Conservation (phyloP, 2,797 vertebrate species). For the Enteromius thamalakanensis region DNA sequence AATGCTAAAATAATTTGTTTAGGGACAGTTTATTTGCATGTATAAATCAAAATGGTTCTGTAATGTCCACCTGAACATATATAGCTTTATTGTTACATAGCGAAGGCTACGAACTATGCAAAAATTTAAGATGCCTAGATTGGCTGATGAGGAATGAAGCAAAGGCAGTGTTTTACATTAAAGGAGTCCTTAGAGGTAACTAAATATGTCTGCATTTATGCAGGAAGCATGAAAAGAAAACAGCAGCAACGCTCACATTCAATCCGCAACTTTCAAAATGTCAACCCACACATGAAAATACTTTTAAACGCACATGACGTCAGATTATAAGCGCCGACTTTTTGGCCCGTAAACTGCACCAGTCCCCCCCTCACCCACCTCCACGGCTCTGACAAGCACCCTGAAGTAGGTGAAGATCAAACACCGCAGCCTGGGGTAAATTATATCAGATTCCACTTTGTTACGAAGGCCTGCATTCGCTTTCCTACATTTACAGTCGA, state of each 20-base stretch:
- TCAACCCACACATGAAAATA: conserved; percentile 72
- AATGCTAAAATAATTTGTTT: background rate
- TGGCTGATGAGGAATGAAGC: conserved; percentile 9
- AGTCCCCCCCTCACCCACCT: conserved; percentile 25
- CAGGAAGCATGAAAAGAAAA: conserved; percentile 52
- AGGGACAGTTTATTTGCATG: background rate
- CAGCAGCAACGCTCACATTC: conserved; percentile 40
- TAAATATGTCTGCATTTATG: conserved; percentile 50
- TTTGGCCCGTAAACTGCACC: conserved; percentile 71
- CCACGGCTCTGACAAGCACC: conserved; percentile 60
- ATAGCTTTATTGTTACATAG: background rate
- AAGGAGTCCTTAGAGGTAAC: conserved; percentile 20
- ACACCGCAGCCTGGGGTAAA: conserved; percentile 70
- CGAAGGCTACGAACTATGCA: background rate
- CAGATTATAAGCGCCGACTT: conserved; percentile 72
- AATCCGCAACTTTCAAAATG: conserved; percentile 62
- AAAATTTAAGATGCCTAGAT: background rate
- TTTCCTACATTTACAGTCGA: conserved; percentile 76
- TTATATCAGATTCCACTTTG: conserved; percentile 77
- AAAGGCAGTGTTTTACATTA: conserved; percentile 39
- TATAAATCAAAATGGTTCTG: background rate
- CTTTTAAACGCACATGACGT: conserved; percentile 66
- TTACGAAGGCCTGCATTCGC: conserved; percentile 73
- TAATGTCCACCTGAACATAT: background rate
- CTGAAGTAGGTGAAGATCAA: conserved; percentile 73